Base-by-base conservation (phyloP, 2,888 invertebrate species). In the Orchesella flavescens region DNA sequence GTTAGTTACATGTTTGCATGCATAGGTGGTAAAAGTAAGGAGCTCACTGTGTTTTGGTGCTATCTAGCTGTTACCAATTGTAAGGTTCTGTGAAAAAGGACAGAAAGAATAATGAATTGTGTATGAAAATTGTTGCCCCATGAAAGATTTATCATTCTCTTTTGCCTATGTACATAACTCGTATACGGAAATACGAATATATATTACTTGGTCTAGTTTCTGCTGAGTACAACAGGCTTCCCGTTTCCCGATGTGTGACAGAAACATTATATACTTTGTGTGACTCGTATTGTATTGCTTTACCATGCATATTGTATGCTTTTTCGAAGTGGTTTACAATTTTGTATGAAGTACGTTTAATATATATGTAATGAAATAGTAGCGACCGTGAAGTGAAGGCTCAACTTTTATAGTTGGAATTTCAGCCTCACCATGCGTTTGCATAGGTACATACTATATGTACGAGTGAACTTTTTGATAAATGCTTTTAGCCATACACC, bases 81-180 rank as follows among this genome's bases (percentile, higher is more conserved):
- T 53, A 46, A 21, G 17, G 59, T 21, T 55, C 19, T 72, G 24
- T 66, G 61, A 73, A 65, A 34, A 24, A 59, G n/a, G 74, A 59
- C 49, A 65, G 44, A 71, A 72, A 53, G 55, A 76, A 55, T 76
- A 55, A 65, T 76, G 66, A 76, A 76, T 66, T 76, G 72, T 63
- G 44, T 63, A 65, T 76, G 74, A 71, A 72, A 71, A 72, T 71
- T 71, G 71, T 71, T 34, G 63, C 17, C 43, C 71, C 65, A 79
- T 79, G 79, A 79, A 79, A 79, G 79, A 79, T 79, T 79, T 79
- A 79, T 79, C 71, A 79, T 79, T 10, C 63, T 49, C 23, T 19
- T 24, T 53, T 55, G 43, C 69, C 46, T 24, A 61, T 71, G 77
- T 69, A 71, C 77, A 78, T n/a, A 61, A 24, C 15, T 15, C 44